Conservation (phyloP, 2,888 invertebrate genomes). For the Hydraecia micacea region DNA sequence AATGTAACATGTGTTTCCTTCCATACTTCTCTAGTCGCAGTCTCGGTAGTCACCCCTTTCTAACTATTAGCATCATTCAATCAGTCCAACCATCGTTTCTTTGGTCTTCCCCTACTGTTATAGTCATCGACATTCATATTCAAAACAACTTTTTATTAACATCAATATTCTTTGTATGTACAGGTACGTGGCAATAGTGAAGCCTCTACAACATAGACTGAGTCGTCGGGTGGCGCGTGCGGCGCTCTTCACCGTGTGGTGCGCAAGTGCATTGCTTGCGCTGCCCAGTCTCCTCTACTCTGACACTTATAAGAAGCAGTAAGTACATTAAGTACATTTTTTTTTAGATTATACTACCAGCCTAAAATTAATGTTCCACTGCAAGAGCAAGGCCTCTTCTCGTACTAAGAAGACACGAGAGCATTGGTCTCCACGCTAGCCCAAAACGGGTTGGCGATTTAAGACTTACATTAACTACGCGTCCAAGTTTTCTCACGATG, state of each 20-base stretch:
- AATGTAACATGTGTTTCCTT: neutral
- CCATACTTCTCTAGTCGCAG: no score
- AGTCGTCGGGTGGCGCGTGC: constrained; percentile 94
- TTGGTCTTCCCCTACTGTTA: neutral
- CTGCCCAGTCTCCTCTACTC: constrained; percentile 95
- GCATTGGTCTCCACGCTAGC: neutral
- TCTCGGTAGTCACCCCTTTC: no score
- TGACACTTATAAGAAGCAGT: constrained; percentile 93
- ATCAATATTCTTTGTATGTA: constrained; percentile 16
- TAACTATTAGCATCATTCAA: no score
- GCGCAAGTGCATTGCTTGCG: constrained; percentile 93
- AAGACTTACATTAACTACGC: no score
- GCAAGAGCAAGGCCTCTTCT: neutral
- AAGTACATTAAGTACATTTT: constrained; percentile 85
- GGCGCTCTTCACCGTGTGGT: constrained; percentile 94
- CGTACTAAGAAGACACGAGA: neutral
- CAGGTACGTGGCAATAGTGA: constrained; percentile 97
- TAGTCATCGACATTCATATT: neutral
- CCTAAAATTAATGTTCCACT: neutral
- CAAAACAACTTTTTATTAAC: neutral
- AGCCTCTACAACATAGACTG: constrained; percentile 95
- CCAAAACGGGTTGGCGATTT: neutral
- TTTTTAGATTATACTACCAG: neutral
- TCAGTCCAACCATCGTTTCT: neutral
- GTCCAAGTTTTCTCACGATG: neutral